Evolutionary conservation across 2,888 invertebrate genomes (phyloP).

Genomic region (Leptinotarsa rubiginosa): DNA sequence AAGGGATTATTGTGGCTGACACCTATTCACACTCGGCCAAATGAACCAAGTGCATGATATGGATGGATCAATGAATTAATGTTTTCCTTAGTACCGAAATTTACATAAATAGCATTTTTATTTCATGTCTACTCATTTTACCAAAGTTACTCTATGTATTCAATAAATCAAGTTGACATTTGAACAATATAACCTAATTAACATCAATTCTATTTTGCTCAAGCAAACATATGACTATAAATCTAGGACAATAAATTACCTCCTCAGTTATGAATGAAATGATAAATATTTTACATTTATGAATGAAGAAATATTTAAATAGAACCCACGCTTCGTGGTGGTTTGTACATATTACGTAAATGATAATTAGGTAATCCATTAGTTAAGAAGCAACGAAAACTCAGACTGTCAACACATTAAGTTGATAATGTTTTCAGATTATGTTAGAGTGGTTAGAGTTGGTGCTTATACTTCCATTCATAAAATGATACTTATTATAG

Average conservation of each 20-base stretch:
- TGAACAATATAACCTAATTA: neutral
- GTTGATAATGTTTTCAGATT: conserved; percentile 9
- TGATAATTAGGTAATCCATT: neutral
- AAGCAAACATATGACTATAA: conserved; percentile 9
- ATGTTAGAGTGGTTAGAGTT: conserved; percentile 2
- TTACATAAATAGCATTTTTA: no score
- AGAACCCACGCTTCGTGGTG: neutral
- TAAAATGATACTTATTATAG: neutral
- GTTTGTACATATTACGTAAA: conserved; percentile 4
- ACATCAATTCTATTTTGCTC: neutral
- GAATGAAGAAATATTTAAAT: conserved; percentile 14
- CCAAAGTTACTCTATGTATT: no score
- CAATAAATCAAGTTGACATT: neutral
- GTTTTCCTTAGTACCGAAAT: no score
- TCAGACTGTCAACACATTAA: conserved; percentile 5
- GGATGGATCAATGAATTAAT: no score
- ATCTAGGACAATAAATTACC: conserved; percentile 13
- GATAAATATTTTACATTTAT: conserved; percentile 1
- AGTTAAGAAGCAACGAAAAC: conserved; percentile 1
- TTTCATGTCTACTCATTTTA: no score
- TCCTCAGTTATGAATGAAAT: conserved; percentile 14
- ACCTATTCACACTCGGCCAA: no score
- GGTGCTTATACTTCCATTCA: conserved; percentile 2
- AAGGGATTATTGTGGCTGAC: no score
- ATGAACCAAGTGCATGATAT: no score